Percentiles rank a stretch among this genome's conserved stretches.
These are phyloP conservation scores for Onychostoma macrolepis DNA, from an alignment of 2,113 vertebrate genomes.

Conservation along the genomic window DNA sequence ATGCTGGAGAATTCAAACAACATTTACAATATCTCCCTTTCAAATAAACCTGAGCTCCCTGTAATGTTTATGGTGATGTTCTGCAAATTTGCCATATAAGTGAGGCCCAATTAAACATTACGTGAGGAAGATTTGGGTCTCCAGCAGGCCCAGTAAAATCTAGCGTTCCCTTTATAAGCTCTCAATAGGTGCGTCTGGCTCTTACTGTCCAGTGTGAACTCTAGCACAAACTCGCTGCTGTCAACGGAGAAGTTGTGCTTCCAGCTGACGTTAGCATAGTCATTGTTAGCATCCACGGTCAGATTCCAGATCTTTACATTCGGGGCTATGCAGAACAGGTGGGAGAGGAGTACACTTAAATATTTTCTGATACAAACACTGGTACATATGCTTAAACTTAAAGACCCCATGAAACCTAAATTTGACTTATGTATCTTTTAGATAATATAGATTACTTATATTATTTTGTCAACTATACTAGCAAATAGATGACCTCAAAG, in stretches of 20 bases:
- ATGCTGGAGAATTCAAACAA: constrained; percentile 31
- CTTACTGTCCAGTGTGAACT: constrained; percentile 98
- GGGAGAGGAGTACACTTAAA: constrained; percentile 77
- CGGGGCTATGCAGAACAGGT: constrained; percentile 83
- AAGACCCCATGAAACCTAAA: constrained; percentile 32
- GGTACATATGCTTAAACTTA: not conserved
- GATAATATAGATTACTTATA: not conserved
- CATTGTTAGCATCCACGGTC: constrained; percentile 95
- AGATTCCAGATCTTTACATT: constrained; percentile 91
- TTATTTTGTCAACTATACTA: no score
- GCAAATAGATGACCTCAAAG: no score
- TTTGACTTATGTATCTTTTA: not conserved
- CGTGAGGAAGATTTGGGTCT: constrained; percentile 42
- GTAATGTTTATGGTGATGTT: constrained; percentile 8
- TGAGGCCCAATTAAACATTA: constrained; percentile 12
- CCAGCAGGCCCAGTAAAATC: constrained; percentile 35
- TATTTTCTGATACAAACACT: constrained; percentile 12
- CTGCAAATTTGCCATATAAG: not conserved
- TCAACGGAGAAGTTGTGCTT: constrained; percentile 89
- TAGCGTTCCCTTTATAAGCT: constrained; percentile 57
- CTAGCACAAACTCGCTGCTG: constrained; percentile 96
- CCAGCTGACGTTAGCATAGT: constrained; percentile 99
- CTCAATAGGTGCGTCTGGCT: constrained; percentile 62
- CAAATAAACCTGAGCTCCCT: constrained; percentile 10
- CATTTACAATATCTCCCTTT: constrained; percentile 22